phyloP scores from a whole-genome alignment of 2,113 vertebrate genomes.

The Psammodynastes pulverulentus region DNA sequence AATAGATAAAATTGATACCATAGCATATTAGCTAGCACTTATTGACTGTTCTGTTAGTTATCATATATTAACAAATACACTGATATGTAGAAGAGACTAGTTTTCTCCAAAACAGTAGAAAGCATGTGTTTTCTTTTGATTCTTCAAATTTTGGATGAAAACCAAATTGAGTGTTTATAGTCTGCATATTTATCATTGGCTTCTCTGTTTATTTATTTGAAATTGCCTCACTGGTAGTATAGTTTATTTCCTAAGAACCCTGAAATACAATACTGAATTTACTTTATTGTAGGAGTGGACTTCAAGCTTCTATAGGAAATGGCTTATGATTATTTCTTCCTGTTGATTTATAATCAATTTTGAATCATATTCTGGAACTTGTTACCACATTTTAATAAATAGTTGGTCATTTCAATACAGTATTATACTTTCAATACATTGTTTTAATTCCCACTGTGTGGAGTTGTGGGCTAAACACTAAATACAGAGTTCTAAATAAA shows the following conservation, averaged over 20 bases:
- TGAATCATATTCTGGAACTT: background rate
- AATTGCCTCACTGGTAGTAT: background rate
- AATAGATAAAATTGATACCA: background rate
- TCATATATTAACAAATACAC: background rate
- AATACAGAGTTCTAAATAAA: background rate
- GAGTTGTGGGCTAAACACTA: background rate
- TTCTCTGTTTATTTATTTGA: background rate
- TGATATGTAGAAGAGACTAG: background rate
- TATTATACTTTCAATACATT: background rate
- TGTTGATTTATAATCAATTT: background rate
- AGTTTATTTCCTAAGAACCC: background rate
- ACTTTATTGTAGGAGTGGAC: background rate
- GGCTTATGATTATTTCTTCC: background rate
- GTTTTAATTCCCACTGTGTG: background rate
- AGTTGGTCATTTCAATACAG: background rate
- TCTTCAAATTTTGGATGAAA: background rate
- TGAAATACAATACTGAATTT: background rate
- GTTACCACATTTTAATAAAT: background rate
- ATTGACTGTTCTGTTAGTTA: background rate
- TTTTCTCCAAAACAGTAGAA: background rate
- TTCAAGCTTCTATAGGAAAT: background rate
- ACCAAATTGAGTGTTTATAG: background rate
- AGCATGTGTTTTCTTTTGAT: background rate
- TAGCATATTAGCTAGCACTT: background rate
- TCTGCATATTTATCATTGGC: background rate